Percentiles rank a stretch among this genome's conserved stretches.
Conservation (phyloP, 2,113 vertebrate genomes). For the Syngnathus typhle region DNA sequence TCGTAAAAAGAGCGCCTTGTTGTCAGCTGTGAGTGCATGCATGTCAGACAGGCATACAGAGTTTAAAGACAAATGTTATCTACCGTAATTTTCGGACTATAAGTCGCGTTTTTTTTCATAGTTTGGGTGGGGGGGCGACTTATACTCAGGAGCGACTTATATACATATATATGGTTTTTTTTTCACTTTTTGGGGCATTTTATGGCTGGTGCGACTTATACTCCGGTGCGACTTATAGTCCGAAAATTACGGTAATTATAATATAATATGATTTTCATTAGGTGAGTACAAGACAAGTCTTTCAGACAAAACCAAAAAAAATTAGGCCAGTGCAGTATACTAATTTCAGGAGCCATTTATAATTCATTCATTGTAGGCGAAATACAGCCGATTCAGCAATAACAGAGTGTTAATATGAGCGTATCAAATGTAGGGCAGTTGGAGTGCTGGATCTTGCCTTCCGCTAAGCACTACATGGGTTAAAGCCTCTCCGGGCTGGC, state of each 20-base stretch:
- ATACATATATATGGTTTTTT: no score
- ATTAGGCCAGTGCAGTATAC: background rate
- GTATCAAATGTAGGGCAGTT: slow-evolving; percentile 60
- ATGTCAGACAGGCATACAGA: no score
- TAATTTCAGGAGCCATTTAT: background rate
- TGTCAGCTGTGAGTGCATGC: background rate
- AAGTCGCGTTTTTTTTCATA: no score
- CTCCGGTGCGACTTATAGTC: no score
- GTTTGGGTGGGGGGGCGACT: no score
- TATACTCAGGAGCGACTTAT: no score
- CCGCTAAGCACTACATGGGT: slow-evolving; percentile 53
- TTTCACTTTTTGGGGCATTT: no score
- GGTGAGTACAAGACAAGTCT: background rate
- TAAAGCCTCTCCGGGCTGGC: slow-evolving; percentile 43
- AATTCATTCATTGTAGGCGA: background rate
- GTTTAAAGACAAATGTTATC: no score
- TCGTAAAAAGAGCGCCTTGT: background rate
- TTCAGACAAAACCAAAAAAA: background rate
- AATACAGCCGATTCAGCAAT: background rate
- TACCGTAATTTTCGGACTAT: no score
- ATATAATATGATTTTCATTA: background rate
- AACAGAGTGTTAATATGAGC: slow-evolving; percentile 3
- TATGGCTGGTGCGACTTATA: no score
- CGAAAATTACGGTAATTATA: no score
- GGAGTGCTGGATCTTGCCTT: slow-evolving; percentile 40